phyloP scores from a whole-genome alignment of 2,797 vertebrate genomes.

The Gorsachius magnificus region DNA sequence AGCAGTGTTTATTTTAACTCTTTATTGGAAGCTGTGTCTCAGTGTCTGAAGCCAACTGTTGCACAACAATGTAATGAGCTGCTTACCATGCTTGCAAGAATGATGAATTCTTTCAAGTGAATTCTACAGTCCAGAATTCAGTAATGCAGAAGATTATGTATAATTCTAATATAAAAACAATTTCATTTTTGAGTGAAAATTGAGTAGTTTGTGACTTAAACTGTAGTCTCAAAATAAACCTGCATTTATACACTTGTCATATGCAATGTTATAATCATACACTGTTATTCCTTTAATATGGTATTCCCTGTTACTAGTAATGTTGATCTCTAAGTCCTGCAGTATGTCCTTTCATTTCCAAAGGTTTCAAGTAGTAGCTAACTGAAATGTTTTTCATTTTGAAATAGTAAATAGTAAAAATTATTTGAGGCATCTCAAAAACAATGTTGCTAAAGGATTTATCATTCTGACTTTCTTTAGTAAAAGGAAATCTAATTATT shows the following conservation, averaged over 20 bases:
- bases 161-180: background rate
- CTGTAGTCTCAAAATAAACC: background rate
- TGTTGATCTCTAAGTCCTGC: background rate
- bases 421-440: background rate
- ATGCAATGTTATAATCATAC: background rate
- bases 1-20: background rate
- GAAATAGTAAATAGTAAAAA: conserved; percentile 15
- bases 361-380: background rate
- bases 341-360: background rate
- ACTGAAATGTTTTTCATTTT: background rate
- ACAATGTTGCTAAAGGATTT: background rate
- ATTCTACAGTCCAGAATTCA: background rate
- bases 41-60: conserved; percentile 3
- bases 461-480: background rate
- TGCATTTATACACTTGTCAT: background rate
- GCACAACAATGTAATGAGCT: background rate
- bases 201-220: background rate
- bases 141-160: background rate
- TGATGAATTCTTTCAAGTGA: background rate
- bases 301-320: background rate
- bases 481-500: background rate
- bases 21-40: background rate
- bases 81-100: background rate
- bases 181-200: background rate
- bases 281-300: background rate